phyloP scores from a whole-genome alignment of 2,113 vertebrate genomes.

The Hemiscyllium ocellatum region DNA sequence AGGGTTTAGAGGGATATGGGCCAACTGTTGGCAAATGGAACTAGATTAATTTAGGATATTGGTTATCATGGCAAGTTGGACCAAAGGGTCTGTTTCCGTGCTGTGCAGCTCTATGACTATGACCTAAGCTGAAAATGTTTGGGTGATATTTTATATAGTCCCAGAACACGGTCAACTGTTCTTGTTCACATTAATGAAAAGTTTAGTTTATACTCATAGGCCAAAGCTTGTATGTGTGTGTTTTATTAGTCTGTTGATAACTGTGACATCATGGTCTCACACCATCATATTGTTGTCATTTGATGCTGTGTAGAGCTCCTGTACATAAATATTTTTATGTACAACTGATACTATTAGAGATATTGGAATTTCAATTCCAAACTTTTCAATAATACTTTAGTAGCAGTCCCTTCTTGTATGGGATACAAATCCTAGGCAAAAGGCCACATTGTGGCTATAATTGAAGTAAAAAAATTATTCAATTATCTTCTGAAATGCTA shows the following conservation, averaged over 20 bases:
- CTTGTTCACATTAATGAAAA: not conserved
- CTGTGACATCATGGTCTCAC: not conserved
- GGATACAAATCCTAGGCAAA: not conserved
- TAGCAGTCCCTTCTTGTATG: not conserved
- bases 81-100: no score
- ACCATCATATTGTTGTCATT: not conserved
- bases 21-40: no score
- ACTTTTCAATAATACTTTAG: not conserved
- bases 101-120: no score
- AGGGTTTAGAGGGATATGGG: no score
- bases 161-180: not conserved
- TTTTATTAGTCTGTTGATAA: not conserved
- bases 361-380: not conserved
- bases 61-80: no score
- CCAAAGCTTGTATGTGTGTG: not conserved
- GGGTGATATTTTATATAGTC: not conserved
- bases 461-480: not conserved
- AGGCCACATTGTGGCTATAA: not conserved
- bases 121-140: not conserved
- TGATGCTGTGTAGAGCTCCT: not conserved
- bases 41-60: no score
- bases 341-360: not conserved
- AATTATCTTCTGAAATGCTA: not conserved
- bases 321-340: not conserved
- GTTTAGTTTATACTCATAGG: not conserved